Evolutionary conservation across 2,888 invertebrate species (phyloP), one percentile per base, ranked within the genome.

Genomic region (Cordylochernes scorpioides): DNA sequence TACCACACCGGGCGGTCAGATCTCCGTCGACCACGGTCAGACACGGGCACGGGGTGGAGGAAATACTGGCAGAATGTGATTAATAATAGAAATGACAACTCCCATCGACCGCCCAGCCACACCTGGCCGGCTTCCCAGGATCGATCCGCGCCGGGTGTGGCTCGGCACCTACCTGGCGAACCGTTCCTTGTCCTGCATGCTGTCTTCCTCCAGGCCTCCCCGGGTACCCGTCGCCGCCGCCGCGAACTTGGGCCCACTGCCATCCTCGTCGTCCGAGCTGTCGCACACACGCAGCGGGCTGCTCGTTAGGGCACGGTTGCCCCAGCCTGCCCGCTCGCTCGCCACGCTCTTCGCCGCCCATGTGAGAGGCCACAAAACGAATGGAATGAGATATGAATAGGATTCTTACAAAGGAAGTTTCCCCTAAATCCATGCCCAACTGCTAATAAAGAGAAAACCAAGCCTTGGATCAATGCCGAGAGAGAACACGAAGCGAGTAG

Each of bases 181-280:
- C 50, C 84, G 68, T 58, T 88, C 88, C 59, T 88, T 88, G 56
- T 88, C 88, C 63, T 82, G 82, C 57, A 78, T 71, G 56, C 70
- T 75, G 51, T 78, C 77, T 60, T 82, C 82, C 57, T 82, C 82
- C 22, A n/a, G n/a, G n/a, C n/a, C n/a, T n/a, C n/a, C n/a, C n/a
- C n/a, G n/a, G n/a, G n/a, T n/a, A n/a, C n/a, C n/a, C n/a, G n/a
- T n/a, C n/a, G n/a, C n/a, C 37, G 35, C 35, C 26, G 33, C 31
- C 21, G 28, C 27, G 28, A 31, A 38, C 21, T 38, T 38, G 26
- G 38, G 35, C 24, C 35, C 35, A 22, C 35, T 34, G 31, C 29
- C 31, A 26, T 35, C 38, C 18, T 38, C 38, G 15, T 38, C 38
- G 35, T 38, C 38, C 29, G 38, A 38, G 24, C 38, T 38, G 15